Percentiles rank a stretch among this genome's conserved stretches.
Evolutionary conservation across 2,797 vertebrate genomes (phyloP).

Genomic region (Phrynocephalus guinanensis): DNA sequence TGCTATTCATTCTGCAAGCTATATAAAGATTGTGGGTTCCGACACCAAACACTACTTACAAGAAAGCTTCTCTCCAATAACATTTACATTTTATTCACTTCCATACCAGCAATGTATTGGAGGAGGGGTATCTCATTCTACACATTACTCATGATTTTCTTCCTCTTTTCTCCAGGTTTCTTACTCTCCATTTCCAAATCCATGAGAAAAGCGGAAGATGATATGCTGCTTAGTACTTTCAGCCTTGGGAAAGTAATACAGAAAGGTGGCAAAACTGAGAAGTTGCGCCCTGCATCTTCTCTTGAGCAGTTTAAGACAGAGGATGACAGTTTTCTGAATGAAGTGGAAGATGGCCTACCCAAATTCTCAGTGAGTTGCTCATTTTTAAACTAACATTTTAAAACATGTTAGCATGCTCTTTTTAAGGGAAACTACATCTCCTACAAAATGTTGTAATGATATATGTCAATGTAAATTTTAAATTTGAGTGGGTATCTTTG

Average conservation of each 20-base stretch:
- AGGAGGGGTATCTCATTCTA: constrained; percentile 79
- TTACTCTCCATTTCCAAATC: constrained; percentile 78
- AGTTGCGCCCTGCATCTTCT: constrained; percentile 57
- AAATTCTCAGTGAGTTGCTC: constrained; percentile 71
- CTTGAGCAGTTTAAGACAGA: constrained; percentile 75
- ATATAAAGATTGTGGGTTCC: constrained; percentile 76
- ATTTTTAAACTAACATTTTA: constrained; percentile 11
- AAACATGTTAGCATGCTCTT: background rate
- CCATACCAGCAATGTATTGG: constrained; percentile 49
- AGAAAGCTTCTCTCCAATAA: constrained; percentile 53
- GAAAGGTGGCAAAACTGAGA: constrained; percentile 73
- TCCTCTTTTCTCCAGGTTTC: constrained; percentile 85
- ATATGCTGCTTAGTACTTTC: constrained; percentile 75
- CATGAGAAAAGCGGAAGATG: constrained; percentile 77
- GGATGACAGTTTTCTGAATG: constrained; percentile 73
- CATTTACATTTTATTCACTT: constrained; percentile 42
- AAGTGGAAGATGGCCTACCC: constrained; percentile 77
- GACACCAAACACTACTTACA: constrained; percentile 28
- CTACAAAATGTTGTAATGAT: background rate
- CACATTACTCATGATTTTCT: constrained; percentile 79
- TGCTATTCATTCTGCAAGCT: constrained; percentile 66
- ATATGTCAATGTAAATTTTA: constrained; percentile 15
- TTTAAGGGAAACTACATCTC: background rate
- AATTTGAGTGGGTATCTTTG: background rate
- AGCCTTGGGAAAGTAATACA: constrained; percentile 70